Conservation (phyloP, 2,888 invertebrate species). For the Melinaea marsaeus region DNA sequence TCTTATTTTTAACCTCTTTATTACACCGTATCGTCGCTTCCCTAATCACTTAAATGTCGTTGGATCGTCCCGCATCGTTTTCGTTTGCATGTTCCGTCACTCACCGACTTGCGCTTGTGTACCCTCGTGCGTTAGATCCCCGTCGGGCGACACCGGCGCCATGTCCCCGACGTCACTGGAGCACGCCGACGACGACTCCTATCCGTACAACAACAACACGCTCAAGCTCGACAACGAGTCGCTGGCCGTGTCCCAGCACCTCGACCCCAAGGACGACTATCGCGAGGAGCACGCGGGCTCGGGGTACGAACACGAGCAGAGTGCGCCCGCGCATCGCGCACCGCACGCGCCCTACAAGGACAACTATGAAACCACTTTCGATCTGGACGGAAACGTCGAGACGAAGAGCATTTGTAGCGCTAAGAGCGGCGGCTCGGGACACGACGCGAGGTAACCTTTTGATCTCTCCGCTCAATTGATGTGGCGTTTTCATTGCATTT, state of each 20-base stretch:
- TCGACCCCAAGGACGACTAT: constrained; percentile 67
- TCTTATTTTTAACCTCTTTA: constrained; percentile 35
- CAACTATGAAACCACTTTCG: constrained; percentile 91
- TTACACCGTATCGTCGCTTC: constrained; percentile 49
- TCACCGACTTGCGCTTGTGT: constrained; percentile 75
- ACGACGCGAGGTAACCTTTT: constrained; percentile 84
- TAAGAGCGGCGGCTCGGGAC: constrained; percentile 86
- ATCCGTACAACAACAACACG: constrained; percentile 68
- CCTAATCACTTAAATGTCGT: constrained; percentile 50
- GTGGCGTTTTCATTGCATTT: constrained; percentile 1
- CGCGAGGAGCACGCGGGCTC: constrained; percentile 61
- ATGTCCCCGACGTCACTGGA: constrained; percentile 67
- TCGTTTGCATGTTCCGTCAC: constrained; percentile 73
- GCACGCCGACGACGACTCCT: constrained; percentile 49
- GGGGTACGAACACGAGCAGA: constrained; percentile 62
- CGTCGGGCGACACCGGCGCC: constrained; percentile 64
- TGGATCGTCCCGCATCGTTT: constrained; percentile 56
- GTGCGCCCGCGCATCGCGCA: constrained; percentile 49
- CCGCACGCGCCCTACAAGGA: constrained; percentile 78
- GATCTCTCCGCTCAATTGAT: constrained; percentile 7
- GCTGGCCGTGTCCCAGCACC: constrained; percentile 64
- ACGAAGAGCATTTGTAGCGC: constrained; percentile 92
- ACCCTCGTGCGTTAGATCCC: constrained; percentile 67
- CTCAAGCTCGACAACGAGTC: constrained; percentile 72
- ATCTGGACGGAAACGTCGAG: constrained; percentile 94